Evolutionary conservation across 2,888 invertebrate species (phyloP), one percentile per base, ranked within the genome.

Genomic region (Drosophila dives): DNA sequence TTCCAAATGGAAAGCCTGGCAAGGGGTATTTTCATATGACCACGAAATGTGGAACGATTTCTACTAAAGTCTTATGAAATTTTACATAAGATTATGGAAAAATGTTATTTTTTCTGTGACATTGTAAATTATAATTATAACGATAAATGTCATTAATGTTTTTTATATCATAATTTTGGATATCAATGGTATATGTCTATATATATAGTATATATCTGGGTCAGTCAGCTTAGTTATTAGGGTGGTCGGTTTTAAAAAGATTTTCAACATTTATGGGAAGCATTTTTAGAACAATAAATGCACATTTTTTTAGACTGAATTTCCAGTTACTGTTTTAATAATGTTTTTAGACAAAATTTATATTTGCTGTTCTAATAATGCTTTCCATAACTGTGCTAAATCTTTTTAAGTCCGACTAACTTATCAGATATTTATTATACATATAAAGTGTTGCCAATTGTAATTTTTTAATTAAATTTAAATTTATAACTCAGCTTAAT

Each of bases 1-100:
- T n/a, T 34, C 34, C 34, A 34, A 49, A 40, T 42, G 48, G 38
- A 32, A 12, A 29, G 38, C 55, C 42, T 55, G n/a, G n/a, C 26
- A 15, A 17, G 11, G 36, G 23, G 54, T 54, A 36, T 12, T 36
- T 17, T 17, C 11, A 36, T 23, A 17, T 23, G 15, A 15, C 8
- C 20, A 34, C 20, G 0, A 36, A 23, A 36, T 34, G 15, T 23
- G 34, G 3, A 17, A 36, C 53, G 17, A 32, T 38, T 38, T 8
- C 8, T 17, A 3, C 38, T 17, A 17, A 38, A 17, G 8, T 17
- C 8, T 7, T 36, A 5, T 15, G 15, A 0, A 17, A 36, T 36
- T 36, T 36, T 0, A 17, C 15, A 36, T 3, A 36, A 36, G 36
- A 36, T 38, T 38, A 17, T 38, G 17, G 38, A 38, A 8, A 17